These are phyloP conservation scores for Alouatta palliata DNA, from an alignment of 2,113 vertebrate species.

Conservation along the genomic window DNA sequence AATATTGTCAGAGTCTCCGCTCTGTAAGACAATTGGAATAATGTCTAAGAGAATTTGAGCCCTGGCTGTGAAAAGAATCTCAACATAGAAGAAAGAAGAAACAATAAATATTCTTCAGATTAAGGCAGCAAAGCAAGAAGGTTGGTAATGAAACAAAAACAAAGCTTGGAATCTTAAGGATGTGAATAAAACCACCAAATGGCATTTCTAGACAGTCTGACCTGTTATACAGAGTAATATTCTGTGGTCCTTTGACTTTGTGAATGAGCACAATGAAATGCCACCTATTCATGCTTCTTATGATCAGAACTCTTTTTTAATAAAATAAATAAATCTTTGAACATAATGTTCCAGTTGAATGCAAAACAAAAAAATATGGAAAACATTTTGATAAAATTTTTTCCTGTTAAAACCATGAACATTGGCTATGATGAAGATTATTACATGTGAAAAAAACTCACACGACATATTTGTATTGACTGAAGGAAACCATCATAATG, in stretches of 20 bases:
- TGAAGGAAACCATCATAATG: constrained; percentile 87
- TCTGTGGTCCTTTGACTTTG: constrained; percentile 85
- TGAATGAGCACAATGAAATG: constrained; percentile 89
- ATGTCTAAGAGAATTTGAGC: constrained; percentile 78
- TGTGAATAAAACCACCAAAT: constrained; percentile 75
- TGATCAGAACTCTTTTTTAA: constrained; percentile 88
- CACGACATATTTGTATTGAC: constrained; percentile 84
- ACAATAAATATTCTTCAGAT: constrained; percentile 55
- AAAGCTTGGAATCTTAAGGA: constrained; percentile 63
- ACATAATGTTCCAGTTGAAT: constrained; percentile 81
- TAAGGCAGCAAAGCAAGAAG: constrained; percentile 69
- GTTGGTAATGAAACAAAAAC: constrained; percentile 73
- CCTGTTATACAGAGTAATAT: constrained; percentile 64
- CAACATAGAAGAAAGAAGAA: constrained; percentile 72
- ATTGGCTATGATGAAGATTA: constrained; percentile 78
- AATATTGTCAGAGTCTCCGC: constrained; percentile 96
- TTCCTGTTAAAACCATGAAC: constrained; percentile 85
- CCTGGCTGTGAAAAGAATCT: constrained; percentile 65
- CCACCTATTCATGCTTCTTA: constrained; percentile 87
- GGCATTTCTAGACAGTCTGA: constrained; percentile 83
- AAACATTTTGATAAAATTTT: constrained; percentile 88
- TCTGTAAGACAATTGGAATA: constrained; percentile 87
- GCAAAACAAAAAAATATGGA: constrained; percentile 82
- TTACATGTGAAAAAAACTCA: constrained; percentile 72
- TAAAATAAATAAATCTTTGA: constrained; percentile 82